Evolutionary conservation across 2,797 vertebrate genomes (phyloP), one percentile per base, ranked within the genome.

Genomic region (Eremophila alpestris): DNA sequence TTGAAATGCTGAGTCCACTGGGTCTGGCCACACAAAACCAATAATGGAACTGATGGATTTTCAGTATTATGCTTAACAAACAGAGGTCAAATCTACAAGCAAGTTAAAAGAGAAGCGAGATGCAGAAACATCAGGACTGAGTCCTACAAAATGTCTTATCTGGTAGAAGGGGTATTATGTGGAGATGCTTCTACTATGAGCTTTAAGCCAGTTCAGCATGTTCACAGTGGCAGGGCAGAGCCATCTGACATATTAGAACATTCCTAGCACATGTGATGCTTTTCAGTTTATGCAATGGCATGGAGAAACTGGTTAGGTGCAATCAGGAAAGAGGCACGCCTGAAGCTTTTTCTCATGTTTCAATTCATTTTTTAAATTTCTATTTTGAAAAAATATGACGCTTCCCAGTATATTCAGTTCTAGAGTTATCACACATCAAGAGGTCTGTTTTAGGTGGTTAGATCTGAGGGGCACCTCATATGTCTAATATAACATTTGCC

Each of bases 61-160:
- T 80, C 12, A 62, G 3, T 38, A 64, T 60, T 87, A 15, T 75
- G 5, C 5, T 58, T 45, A 48, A 67, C 7, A 30, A 68, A 63
- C 4, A 70, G 20, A 56, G 2, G 16, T 48, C 13, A 48, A 41
- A 11, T 73, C 27, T 49, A 18, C 0, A 0, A 38, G 13, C 8
- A 76, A 48, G 29, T 43, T 30, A 54, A 76, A 89, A 38, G 5
- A 54, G 18, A 54, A 69, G 7, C 1, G 2, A 76, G 6, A 16
- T 69, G 12, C 17, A 87, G 40, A 81, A 75, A 69, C 6, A 14
- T 4, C 7, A 84, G 12, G 9, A 17, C 12, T n/a, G 10, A 21
- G 70, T 63, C 62, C 26, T 21, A 45, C 10, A 15, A 67, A 63
- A 74, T 9, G 1, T 52, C 84, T 65, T 40, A 22, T 16, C 16